phyloP scores from a whole-genome alignment of 2,888 invertebrate genomes.

The Sturmia bella region DNA sequence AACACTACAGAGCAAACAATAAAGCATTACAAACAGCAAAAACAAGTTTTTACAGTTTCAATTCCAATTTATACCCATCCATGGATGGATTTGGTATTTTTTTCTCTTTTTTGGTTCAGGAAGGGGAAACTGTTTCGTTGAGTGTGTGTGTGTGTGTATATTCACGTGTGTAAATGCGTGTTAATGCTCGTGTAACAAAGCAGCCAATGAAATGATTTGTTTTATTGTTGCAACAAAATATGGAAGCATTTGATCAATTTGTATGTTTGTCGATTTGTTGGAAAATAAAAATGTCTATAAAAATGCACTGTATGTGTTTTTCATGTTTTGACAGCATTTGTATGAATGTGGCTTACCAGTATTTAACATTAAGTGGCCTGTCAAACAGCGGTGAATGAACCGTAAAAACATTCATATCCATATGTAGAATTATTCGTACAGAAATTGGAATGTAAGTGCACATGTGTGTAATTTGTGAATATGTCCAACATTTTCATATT shows the following conservation, averaged over 20 bases:
- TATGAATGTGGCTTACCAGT: conserved; percentile 73
- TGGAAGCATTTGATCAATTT: conserved; percentile 39
- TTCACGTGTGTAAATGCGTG: conserved; percentile 63
- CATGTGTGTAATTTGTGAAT: neutral
- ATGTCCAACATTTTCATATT: neutral
- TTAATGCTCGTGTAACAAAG: conserved; percentile 60
- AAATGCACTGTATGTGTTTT: conserved; percentile 53
- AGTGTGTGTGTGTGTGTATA: conserved; percentile 59
- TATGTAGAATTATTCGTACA: neutral
- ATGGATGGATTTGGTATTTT: conserved; percentile 1
- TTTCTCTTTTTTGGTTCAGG: conserved; percentile 4
- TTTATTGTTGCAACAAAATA: conserved; percentile 61
- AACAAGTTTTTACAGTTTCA: conserved; percentile 51
- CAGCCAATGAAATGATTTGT: conserved; percentile 79
- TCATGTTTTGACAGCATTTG: conserved; percentile 68
- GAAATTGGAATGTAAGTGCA: neutral
- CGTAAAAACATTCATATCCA: conserved; percentile 53
- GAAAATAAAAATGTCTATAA: conserved; percentile 44
- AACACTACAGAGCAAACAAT: conserved; percentile 22
- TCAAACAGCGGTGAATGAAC: conserved; percentile 76
- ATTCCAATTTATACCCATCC: conserved; percentile 50
- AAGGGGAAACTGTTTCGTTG: conserved; percentile 65
- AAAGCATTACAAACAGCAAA: conserved; percentile 40
- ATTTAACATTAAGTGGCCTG: conserved; percentile 70
- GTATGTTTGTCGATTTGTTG: conserved; percentile 58